Conservation (phyloP, 1,140 invertebrate genomes). For the Drosophila lini region DNA sequence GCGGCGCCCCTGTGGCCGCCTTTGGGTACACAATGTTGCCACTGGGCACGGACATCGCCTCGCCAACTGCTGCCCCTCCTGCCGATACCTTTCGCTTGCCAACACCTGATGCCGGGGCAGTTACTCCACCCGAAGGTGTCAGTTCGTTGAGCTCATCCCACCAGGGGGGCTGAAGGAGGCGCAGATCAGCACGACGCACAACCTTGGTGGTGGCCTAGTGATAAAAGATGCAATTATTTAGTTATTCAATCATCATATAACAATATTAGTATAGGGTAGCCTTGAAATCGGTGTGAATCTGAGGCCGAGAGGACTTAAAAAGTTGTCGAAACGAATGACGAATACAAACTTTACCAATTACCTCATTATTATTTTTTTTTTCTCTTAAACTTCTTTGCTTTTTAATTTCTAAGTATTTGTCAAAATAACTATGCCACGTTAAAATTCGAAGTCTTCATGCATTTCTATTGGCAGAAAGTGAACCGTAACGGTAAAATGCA, state of each 20-base stretch:
- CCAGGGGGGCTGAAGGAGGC: slow-evolving; percentile 97
- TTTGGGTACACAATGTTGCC: slow-evolving; percentile 62
- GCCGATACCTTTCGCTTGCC: slow-evolving; percentile 47
- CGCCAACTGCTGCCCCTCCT: slow-evolving; percentile 13
- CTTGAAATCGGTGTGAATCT: no score
- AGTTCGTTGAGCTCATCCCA: slow-evolving; percentile 95
- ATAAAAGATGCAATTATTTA: neutral
- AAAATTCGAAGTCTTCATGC: no score
- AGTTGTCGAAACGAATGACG: no score
- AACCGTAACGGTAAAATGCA: no score
- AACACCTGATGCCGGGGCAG: slow-evolving; percentile 16
- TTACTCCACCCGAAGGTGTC: slow-evolving; percentile 42
- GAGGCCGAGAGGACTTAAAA: no score
- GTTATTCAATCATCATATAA: neutral
- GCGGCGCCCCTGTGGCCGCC: slow-evolving; percentile 33
- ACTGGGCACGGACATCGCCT: slow-evolving; percentile 33
- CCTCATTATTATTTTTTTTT: no score
- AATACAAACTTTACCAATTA: no score
- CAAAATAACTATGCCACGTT: no score
- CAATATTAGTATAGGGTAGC: no score
- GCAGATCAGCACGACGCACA: slow-evolving; percentile 90
- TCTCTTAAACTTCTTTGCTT: no score
- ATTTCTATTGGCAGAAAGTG: no score
- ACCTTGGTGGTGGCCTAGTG: slow-evolving; percentile 85
- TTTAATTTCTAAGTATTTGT: no score